Percentiles rank a stretch among this genome's conserved stretches.
Evolutionary conservation across 2,888 invertebrate genomes (phyloP).

Genomic region (Chloroclysta siterata): DNA sequence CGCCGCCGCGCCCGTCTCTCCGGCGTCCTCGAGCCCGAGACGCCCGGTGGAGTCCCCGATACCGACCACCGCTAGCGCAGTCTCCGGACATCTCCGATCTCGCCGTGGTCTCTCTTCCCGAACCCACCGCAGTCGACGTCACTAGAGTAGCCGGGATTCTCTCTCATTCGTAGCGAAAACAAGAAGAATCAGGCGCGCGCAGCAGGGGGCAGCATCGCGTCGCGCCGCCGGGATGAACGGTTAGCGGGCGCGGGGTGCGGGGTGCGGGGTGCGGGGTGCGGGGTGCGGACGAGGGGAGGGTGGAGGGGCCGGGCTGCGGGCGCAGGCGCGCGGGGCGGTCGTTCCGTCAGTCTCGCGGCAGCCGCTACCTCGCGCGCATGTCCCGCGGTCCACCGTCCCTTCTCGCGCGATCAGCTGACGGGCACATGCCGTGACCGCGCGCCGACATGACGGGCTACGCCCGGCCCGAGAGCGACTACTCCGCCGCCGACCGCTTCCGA

Average conservation of each 20-base stretch:
- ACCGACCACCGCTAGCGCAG: conserved; percentile 31
- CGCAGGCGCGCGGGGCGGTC: conserved; percentile 50
- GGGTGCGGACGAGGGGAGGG: conserved; percentile 44
- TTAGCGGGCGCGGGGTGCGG: conserved; percentile 34
- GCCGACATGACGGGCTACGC: conserved; percentile 82
- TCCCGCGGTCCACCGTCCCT: conserved; percentile 54
- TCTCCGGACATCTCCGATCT: conserved; percentile 18
- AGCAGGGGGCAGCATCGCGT: conserved; percentile 46
- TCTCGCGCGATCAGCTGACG: conserved; percentile 74
- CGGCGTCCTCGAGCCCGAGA: conserved; percentile 16
- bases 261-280: conserved; percentile 43
- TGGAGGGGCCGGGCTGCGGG: conserved; percentile 45
- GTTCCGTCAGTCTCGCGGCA: conserved; percentile 71
- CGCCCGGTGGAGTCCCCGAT: conserved; percentile 5
- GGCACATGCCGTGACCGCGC: conserved; percentile 81
- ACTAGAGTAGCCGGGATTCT: conserved; percentile 9
- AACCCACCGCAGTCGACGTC: conserved; percentile 21
- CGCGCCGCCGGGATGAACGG: conserved; percentile 51
- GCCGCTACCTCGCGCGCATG: conserved; percentile 67
- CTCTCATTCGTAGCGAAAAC: conserved; percentile 21
- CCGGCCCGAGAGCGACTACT: conserved; percentile 80
- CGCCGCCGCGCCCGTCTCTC: conserved; percentile 21
- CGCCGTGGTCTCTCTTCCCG: not conserved
- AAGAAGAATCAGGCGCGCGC: conserved; percentile 38
- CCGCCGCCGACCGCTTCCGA: conserved; percentile 77